A percentile compares a stretch with the other conserved stretches of the same genome.
phyloP scores from a whole-genome alignment of 2,888 invertebrate genomes.

The Conomelus anceps region DNA sequence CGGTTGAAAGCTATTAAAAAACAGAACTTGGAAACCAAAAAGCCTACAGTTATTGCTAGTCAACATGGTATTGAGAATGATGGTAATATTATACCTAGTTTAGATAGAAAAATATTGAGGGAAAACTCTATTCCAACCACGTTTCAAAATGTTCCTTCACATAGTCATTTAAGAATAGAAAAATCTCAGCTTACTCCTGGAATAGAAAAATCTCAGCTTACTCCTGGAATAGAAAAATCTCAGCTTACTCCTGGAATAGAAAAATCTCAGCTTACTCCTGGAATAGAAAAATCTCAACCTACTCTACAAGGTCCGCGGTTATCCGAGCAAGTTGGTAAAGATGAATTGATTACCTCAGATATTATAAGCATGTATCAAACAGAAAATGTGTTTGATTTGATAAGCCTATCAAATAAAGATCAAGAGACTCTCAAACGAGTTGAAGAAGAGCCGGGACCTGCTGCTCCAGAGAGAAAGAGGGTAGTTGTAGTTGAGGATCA shows the following conservation, averaged over 20 bases:
- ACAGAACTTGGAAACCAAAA: neutral
- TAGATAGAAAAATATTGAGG: neutral
- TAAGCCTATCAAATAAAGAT: too few species aligned
- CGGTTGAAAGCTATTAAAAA: neutral
- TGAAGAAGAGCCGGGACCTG: neutral
- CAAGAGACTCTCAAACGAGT: neutral
- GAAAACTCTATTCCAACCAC: neutral
- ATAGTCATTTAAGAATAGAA: neutral
- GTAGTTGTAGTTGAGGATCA: neutral
- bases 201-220: too few species aligned
- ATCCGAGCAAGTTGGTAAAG: neutral
- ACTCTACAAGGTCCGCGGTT: neutral
- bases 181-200: too few species aligned
- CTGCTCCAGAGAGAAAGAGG: neutral
- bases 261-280: too few species aligned
- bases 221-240: too few species aligned
- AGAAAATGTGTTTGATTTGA: neutral
- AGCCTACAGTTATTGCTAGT: neutral
- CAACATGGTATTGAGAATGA: too few species aligned
- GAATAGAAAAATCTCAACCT: neutral
- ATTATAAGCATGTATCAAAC: neutral
- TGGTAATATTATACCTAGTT: too few species aligned
- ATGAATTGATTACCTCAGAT: too few species aligned
- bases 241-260: too few species aligned
- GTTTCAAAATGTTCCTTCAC: neutral